Evolutionary conservation across 2,797 vertebrate species (phyloP), one percentile per base, ranked within the genome.

Genomic region (Ctenochaetus hawaiiensis): DNA sequence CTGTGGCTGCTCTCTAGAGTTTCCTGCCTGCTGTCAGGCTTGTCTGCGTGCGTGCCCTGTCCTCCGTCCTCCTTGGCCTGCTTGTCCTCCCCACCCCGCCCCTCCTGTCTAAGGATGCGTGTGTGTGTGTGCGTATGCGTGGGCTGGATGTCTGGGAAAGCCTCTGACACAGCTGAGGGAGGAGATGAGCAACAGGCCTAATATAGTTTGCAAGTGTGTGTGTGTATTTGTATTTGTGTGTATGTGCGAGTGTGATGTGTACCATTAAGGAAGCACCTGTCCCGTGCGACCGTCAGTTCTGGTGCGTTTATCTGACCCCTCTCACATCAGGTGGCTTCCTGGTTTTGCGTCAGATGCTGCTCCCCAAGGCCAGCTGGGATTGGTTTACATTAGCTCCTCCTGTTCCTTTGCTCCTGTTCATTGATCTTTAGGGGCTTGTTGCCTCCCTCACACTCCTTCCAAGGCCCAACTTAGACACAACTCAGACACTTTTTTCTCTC

Each of bases 241-340:
- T 67, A 62, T 53, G 80, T 77, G 77, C 60, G 47, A 69, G 84
- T 84, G 91, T 74, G 83, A 86, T 91, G 89, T 92, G 93, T 91
- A 77, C 85, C 84, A 80, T 65, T 59, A 95, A 98, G 97, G 97
- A 99, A 98, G 96, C 97, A 99, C 97, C 97, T 99, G 97, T 96
- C 96, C 94, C 90, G 82, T 90, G 96, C 93, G 94, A 82, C 83
- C 92, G 94, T 95, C 89, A 92, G 87, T 92, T 93, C 88, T 93
- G 93, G 92, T 89, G 93, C 96, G 94, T 96, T 97, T 96, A 96
- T 97, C 96, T 96, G 96, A 93, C 94, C 96, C 93, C 91, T 92
- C 96, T 96, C 96, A 96, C 97, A 96, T 97, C 96, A 98, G 97
- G 97, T 99, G 94, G 97, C 95, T 98, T 99, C 97, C 97, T 97